Base-by-base conservation (phyloP, 37 sponge, comb jelly and placozoan species). In the Crambe crambe region DNA sequence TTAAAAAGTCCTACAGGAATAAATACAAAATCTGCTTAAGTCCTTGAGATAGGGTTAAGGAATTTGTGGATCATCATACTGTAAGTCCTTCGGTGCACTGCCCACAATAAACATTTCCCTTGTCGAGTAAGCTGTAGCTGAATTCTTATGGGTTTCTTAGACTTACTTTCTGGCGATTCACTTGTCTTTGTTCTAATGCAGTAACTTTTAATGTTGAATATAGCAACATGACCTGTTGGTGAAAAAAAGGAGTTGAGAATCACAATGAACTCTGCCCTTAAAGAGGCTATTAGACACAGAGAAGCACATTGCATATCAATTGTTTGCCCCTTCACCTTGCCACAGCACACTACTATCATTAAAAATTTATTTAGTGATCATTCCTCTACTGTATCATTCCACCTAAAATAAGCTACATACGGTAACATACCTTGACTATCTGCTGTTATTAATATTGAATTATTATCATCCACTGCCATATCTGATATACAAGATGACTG, bases 171-270 rank as follows among this genome's bases (percentile, higher is more conserved):
- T 61, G 88, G 77, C 22, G 87, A 59, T 2, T 38, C 20, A 1
- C 0, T 80, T 30, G 43, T 30, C 1, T 40, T 26, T 21, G 34
- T 75, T 27, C 39, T 75, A 1, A 44, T 22, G 39, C 86, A 85
- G 68, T 81, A 90, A 34, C 27, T 56, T 20, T 70, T 75, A 20
- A 90, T 90, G 30, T 63, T 78, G 82, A 81, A 90, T 3, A 54
- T 37, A 21, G 59, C 35, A 18, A 60, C 54, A 63, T 61, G 61
- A 22, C 72, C 63, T 81, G 42, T 39, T 27, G 12, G 2, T 21
- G 60, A 2, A 29, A 65, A 61, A 42, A 0, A 25, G 5, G 63
- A n/a, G n/a, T n/a, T n/a, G n/a, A n/a, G n/a, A n/a, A n/a, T n/a
- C n/a, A n/a, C n/a, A n/a, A n/a, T n/a, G n/a, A n/a, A n/a, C n/a